Conservation (phyloP, 2,888 invertebrate genomes). For the Erynnis tages region DNA sequence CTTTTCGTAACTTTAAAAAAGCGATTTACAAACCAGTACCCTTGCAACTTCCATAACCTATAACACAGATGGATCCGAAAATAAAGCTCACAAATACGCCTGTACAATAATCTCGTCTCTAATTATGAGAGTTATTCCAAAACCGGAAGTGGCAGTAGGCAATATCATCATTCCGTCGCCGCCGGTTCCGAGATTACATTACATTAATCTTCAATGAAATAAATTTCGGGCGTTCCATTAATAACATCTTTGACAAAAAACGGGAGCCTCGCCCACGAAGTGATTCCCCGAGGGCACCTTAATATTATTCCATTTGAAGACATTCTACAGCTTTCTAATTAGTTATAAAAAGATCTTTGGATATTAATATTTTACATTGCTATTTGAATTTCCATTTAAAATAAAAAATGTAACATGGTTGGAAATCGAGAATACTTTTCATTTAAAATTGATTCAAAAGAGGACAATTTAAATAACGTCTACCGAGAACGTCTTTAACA, state of each 20-base stretch:
- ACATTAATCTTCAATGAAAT: slow-evolving; percentile 1
- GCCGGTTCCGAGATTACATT: not conserved
- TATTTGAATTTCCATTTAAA: not conserved
- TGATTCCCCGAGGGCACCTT: not conserved
- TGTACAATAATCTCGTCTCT: no score
- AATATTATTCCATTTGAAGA: not conserved
- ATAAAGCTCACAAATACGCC: no score
- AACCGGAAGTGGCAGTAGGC: not conserved
- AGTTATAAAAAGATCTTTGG: not conserved
- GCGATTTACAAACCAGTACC: no score
- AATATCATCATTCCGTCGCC: not conserved
- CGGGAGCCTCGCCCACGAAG: not conserved
- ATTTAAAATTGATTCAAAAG: no score
- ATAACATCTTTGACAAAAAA: slow-evolving; percentile 5
- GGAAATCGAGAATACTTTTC: no score
- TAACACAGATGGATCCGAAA: no score
- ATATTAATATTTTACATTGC: slow-evolving; percentile 8
- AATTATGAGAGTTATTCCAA: no score
- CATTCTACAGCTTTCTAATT: not conserved
- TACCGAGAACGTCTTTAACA: no score
- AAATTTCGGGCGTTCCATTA: not conserved
- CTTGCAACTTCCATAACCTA: no score
- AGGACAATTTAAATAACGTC: no score
- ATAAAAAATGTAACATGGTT: no score
- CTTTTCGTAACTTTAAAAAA: no score